Evolutionary conservation across 1,140 invertebrate genomes (phyloP), one percentile per base, ranked within the genome.

Genomic region (Megalonaias nervosa): DNA sequence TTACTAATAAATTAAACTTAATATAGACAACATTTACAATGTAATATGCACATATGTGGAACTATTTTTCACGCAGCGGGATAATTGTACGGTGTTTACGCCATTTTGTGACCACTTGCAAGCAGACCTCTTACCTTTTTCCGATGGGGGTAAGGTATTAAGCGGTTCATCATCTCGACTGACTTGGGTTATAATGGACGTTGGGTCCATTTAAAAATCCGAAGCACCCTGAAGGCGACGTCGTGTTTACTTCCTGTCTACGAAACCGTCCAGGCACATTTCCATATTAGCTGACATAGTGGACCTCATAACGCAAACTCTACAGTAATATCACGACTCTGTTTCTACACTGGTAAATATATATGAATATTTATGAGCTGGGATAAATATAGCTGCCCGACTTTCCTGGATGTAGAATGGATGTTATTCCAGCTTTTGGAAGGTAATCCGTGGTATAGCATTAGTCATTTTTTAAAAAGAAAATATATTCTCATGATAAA

Each of bases 161-260:
- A 96, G 94, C 93, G 96, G 95, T 93, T 97, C 96, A 93, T 97
- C 96, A 95, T 98, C 96, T 93, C 96, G 94, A 93, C 95, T 96
- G 93, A 97, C 96, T 94, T 97, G 96, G 92, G 96, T 97, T 92
- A 97, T 97, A 94, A 98, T 97, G 94, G 96, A 97, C 95, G 96
- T 96, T 94, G 95, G 96, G 96, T 97, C 97, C 96, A 97, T 98
- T 95, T 94, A 95, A 94, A 82, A 75, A 71, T 77, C 71, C 77
- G 79, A 82, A 82, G 71, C 77, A 76, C 79, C 76, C 81, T 82
- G 84, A 79, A 84, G 80, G 62, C 87, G 83, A 84, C 85, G 85
- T 88, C 80, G 85, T 87, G 64, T 67, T 69, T 67, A 58, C 56
- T 71, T 67, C 76, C 73, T 78, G 23, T 59, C n/a, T 57, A 55